Base-by-base conservation (phyloP, 37 sponge, comb jelly and placozoan species). In the Spongia lamella region DNA sequence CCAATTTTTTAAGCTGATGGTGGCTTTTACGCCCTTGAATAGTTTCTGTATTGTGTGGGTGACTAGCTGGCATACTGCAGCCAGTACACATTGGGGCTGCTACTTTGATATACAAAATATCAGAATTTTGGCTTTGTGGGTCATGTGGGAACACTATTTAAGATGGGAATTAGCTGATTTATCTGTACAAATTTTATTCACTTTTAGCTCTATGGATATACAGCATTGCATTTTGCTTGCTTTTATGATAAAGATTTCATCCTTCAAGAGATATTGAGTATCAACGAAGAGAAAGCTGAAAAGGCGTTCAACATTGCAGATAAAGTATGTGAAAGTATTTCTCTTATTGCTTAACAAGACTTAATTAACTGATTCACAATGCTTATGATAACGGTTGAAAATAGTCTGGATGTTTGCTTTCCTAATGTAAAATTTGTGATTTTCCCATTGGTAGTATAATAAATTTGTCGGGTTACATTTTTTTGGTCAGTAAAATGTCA, bases 161-260 rank as follows among this genome's bases (percentile, higher is more conserved):
- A 24, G 62, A 25, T 1, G 16, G 1, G 32, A 19, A 31, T 7
- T 61, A 25, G 3, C 16, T 19, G 21, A 37, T 24, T 13, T 16
- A 7, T 5, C 35, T 6, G 5, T 35, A 38, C 15, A 16, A 24
- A 21, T 35, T 35, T 7, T 20, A 68, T 34, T 36, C 1, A 1
- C 40, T 37, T 37, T 0, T 27, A 63, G 72, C 56, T 39, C 16
- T 70, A 51, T 61, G 73, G 78, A 0, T 63, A 84, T 43, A 90
- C 90, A 24, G 68, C 85, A 21, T 70, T 90, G 20, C 85, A 84
- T 66, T 43, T 80, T 26, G 90, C 86, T 0, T 90, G 90, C 33
- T 51, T 90, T 3, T 83, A 75, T 52, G 75, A 84, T 55, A 74
- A 84, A 24, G 26, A 2, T 4, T 70, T 49, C n/a, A 40, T 90